Evolutionary conservation across 2,888 invertebrate species (phyloP), one percentile per base, ranked within the genome.

Genomic region (Pachydiplax longipennis): DNA sequence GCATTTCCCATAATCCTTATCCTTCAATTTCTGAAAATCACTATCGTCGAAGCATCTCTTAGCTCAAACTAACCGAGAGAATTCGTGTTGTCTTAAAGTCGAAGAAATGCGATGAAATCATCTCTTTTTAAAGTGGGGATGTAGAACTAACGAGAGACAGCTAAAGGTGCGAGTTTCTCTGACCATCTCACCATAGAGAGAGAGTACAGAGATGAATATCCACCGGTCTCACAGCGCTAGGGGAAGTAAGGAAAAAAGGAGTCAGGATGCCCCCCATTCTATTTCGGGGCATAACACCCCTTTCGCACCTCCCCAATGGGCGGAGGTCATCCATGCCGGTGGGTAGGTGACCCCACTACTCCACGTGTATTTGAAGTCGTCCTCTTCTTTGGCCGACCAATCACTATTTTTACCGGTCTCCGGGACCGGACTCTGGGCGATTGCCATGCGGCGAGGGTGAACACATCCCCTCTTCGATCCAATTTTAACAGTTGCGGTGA

Each of bases 331-430:
- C 73, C 73, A 73, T 73, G 25, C 73, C 73, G 13, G 25, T 8
- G n/a, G n/a, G 25, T 65, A 65, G n/a, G 65, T 73, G 73, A 73
- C 73, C 73, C 73, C 12, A 73, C 25, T n/a, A 44, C 44, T 65
- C 65, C 40, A 81, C 58, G 83, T 58, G 83, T 31, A 58, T n/a
- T 58, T 10, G 83, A 83, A 83, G 48, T 61, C 40, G 1, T 22
- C 35, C 35, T 18, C 83, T 8, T 25, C 48, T 82, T 48, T 25
- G 48, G 83, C 18, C 83, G 83, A 87, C 87, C 61, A 61, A 87
- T 87, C 87, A 87, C 87, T 87, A 87, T 87, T 87, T 87, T 61
- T 87, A 87, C 37, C 87, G 87, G 40, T n/a, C 87, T 87, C 87
- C 37, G 58, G 31, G 40, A 37, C 87, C 87, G 61, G 87, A 87